Base-by-base conservation (phyloP, 2,113 vertebrate genomes). In the Aphyosemion australe region DNA sequence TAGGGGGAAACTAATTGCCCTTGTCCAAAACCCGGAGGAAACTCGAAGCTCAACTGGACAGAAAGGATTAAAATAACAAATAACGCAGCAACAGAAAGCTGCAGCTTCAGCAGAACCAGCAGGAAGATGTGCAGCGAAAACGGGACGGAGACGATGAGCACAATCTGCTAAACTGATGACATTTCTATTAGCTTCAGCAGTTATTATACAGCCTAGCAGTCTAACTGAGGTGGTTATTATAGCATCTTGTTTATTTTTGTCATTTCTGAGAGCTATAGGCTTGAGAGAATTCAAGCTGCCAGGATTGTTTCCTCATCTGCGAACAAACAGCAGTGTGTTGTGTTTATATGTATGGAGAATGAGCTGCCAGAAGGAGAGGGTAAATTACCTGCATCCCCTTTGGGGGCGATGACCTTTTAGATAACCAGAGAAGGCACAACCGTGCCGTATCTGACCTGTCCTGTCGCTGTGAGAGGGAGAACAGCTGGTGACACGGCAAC, bases 151-250 rank as follows among this genome's bases (percentile, higher is more conserved):
- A 37, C 2, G 31, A 55, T 1, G 52, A 55, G 32, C 52, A 21
- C 55, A 57, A 21, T 41, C 39, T 42, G 39, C 55, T 42, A 42
- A 41, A 42, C 37, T 14, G 7, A 42, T 43, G 16, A 57, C 19
- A 21, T 42, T 42, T 20, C 18, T 37, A 42, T 57, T 57, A 57
- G 37, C 54, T 42, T 41, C 54, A 42, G 37, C 54, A 15, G 37
- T 57, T 41, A 20, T 57, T 7, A 18, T 53, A 31, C 14, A 9
- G 19, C 34, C 34, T 37, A 37, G 34, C 34, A 37, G 9, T 37
- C 34, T 37, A 37, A 37, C 7, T 37, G 34, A 37, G 34, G 7
- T 37, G 6, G 7, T 37, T 37, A 37, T 10, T 37, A 6, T 37
- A 37, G 34, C 34, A 37, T 37, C 7, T 37, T 37, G 34, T 37